These are phyloP conservation scores for Carcharodon carcharias DNA, from an alignment of 2,797 vertebrate genomes.

Conservation along the genomic window DNA sequence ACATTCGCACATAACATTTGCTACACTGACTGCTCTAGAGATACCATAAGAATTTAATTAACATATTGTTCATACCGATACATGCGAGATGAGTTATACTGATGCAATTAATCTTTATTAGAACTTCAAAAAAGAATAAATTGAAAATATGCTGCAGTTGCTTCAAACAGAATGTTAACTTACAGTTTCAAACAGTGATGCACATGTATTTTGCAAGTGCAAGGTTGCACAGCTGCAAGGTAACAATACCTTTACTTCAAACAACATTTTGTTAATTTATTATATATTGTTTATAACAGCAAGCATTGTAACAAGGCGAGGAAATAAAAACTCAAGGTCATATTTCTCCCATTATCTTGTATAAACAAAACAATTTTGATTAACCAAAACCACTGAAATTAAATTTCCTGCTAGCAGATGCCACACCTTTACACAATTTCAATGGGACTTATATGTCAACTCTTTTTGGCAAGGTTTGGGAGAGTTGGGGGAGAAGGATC, in stretches of 20 bases:
- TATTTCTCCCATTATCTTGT: neutral
- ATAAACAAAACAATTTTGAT: neutral
- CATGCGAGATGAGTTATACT: neutral
- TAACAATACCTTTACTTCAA: neutral
- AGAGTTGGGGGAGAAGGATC: too few species aligned
- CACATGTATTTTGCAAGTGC: neutral
- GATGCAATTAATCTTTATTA: conserved; percentile 23
- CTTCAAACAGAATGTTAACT: neutral
- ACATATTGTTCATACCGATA: neutral
- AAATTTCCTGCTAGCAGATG: too few species aligned
- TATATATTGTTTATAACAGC: neutral
- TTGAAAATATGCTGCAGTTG: neutral
- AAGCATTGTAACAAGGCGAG: neutral
- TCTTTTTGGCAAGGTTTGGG: conserved; percentile 2
- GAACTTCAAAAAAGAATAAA: neutral
- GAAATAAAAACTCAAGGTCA: neutral
- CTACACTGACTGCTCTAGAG: neutral
- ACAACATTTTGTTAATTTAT: neutral
- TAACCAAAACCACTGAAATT: too few species aligned
- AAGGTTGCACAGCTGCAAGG: neutral
- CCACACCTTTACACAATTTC: neutral
- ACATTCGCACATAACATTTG: neutral
- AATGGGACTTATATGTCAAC: neutral
- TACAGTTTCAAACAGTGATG: neutral
- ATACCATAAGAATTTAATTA: conserved; percentile 6